These are phyloP conservation scores for Cariama cristata DNA, from an alignment of 2,113 vertebrate genomes.

Conservation along the genomic window DNA sequence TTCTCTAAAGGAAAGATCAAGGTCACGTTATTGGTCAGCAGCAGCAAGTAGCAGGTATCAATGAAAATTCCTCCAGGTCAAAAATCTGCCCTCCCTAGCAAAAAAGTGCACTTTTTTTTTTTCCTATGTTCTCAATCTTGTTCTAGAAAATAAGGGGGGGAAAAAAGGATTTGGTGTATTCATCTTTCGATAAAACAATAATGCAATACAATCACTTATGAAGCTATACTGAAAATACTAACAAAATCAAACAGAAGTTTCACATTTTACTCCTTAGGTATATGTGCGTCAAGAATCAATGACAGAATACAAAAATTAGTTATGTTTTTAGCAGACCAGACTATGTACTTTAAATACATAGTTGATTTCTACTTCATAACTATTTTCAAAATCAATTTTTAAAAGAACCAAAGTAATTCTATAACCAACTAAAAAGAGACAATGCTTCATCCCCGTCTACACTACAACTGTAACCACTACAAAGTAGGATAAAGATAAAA, in stretches of 20 bases:
- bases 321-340: not conserved
- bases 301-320: not conserved
- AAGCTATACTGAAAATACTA: not conserved
- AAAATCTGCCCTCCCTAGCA: not conserved
- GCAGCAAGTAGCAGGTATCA: not conserved
- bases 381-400: not conserved
- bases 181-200: not conserved
- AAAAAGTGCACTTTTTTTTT: not conserved
- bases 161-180: not conserved
- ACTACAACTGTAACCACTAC: no score
- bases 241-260: not conserved
- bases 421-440: not conserved
- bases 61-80: not conserved
- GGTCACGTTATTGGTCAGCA: not conserved
- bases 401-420: not conserved
- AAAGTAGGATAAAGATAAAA: no score
- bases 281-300: not conserved
- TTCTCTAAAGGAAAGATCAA: not conserved
- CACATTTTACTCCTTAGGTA: not conserved
- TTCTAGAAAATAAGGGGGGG: not conserved
- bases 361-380: not conserved
- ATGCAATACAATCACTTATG: not conserved
- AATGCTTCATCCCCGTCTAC: not conserved
- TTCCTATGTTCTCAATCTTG: not conserved
- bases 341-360: not conserved